These are phyloP conservation scores for Glareola pratincola DNA, from an alignment of 2,113 vertebrate species.

Conservation along the genomic window DNA sequence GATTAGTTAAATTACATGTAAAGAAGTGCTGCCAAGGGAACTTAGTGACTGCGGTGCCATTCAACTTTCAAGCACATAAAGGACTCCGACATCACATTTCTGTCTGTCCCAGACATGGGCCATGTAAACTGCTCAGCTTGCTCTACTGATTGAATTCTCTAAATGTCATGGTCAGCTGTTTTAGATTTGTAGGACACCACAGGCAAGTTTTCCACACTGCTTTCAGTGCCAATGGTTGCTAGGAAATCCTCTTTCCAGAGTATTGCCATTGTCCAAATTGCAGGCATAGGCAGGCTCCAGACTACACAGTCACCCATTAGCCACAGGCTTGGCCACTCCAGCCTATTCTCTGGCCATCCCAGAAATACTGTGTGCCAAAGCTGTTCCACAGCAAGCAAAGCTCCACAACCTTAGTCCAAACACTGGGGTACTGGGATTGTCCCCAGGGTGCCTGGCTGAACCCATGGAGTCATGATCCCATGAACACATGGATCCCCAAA, in stretches of 20 bases:
- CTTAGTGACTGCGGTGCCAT: fast-evolving
- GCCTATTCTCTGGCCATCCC: background rate
- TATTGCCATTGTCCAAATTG: background rate
- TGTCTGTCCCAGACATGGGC: background rate
- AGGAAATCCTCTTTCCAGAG: background rate
- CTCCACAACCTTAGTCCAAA: background rate
- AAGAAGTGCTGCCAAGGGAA: background rate
- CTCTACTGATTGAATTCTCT: background rate
- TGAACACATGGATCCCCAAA: background rate
- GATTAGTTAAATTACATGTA: background rate
- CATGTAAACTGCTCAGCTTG: background rate
- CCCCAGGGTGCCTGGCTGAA: background rate
- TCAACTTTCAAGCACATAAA: background rate
- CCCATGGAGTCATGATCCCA: too few relatives aligned
- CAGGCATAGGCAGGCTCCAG: background rate
- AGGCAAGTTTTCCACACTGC: background rate
- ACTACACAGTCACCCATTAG: background rate
- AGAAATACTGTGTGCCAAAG: background rate
- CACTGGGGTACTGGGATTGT: background rate
- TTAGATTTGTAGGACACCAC: background rate
- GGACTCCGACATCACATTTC: background rate
- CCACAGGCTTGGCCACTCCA: background rate
- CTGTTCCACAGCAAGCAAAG: background rate
- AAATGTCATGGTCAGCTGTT: background rate
- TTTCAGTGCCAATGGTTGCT: background rate